Evolutionary conservation across 2,888 invertebrate species (phyloP), one percentile per base, ranked within the genome.

Genomic region (Operophtera brumata): DNA sequence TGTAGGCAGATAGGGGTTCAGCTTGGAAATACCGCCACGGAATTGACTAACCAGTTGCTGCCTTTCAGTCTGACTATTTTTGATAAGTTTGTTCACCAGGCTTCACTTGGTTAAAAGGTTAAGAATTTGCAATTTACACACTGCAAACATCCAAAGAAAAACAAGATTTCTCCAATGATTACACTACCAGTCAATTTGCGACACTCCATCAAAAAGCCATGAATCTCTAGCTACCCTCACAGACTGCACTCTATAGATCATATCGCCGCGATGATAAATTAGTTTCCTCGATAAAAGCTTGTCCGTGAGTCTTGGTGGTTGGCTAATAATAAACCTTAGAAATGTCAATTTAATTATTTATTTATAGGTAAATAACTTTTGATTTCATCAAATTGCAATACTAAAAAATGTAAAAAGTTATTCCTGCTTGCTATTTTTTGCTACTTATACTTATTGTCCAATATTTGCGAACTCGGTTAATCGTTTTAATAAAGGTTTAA

Each of bases 21-120:
- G 67, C 66, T 57, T 73, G 88, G 85, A 80, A 87, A 86, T 84
- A 84, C 84, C 87, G 69, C 62, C 48, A 82, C 80, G 84, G 65
- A 52, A 53, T 28, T 40, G 42, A 52, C 44, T 51, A 44, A 47
- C 42, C 49, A 37, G n/a, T 2, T 41, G 43, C 60, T 84, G 85
- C 85, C 85, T 64, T 80, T 65, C 77, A 72, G 84, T 63, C 84
- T 77, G 78, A 60, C 77, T 69, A 61, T 61, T 30, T 30, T n/a
- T n/a, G n/a, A n/a, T n/a, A n/a, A n/a, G n/a, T n/a, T n/a, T n/a
- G n/a, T n/a, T n/a, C n/a, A n/a, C n/a, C n/a, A n/a, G n/a, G n/a
- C n/a, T n/a, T 20, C 20, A 20, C 2, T 4, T 20, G 2, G 2
- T 20, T 20, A 2, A 10, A 12, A 11, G 10, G 26, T 14, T 34